phyloP scores from a whole-genome alignment of 2,888 invertebrate genomes.

The Reticulitermes lucifugus region DNA sequence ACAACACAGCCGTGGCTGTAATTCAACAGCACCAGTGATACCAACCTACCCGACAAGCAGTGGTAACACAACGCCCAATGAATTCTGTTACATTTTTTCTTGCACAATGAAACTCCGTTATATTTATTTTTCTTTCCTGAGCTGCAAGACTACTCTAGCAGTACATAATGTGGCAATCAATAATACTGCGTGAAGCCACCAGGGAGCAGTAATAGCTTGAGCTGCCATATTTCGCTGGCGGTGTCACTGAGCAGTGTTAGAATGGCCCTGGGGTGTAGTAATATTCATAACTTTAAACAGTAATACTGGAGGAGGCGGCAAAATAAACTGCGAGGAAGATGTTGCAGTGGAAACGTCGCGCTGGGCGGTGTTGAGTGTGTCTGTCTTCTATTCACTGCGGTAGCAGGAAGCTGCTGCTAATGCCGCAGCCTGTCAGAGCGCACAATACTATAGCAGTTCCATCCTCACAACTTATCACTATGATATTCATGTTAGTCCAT shows the following conservation, averaged over 20 bases:
- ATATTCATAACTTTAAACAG: conserved; percentile 27
- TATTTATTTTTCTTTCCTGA: conserved; percentile 17
- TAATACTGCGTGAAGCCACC: conserved; percentile 24
- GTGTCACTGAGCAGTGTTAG: conserved; percentile 10
- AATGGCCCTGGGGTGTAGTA: conserved; percentile 5
- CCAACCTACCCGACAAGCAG: not conserved
- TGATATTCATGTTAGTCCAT: too few species aligned
- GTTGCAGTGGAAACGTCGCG: too few species aligned
- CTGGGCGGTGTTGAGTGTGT: too few species aligned
- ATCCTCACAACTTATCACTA: too few species aligned
- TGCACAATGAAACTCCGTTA: not conserved
- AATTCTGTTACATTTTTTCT: not conserved
- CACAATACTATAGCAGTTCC: too few species aligned
- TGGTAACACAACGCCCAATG: not conserved
- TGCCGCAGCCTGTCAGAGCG: too few species aligned
- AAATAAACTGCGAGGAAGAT: too few species aligned
- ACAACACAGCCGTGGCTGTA: not conserved
- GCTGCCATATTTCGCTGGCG: conserved; percentile 16
- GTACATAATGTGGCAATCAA: conserved; percentile 27
- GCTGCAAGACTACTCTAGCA: not conserved
- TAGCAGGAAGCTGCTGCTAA: too few species aligned
- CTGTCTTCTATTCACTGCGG: too few species aligned
- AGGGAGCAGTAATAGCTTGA: conserved; percentile 35
- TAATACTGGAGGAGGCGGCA: not conserved
- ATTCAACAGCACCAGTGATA: not conserved